These are phyloP conservation scores for Sussaba pulchella DNA, from an alignment of 2,888 invertebrate genomes.

Conservation along the genomic window DNA sequence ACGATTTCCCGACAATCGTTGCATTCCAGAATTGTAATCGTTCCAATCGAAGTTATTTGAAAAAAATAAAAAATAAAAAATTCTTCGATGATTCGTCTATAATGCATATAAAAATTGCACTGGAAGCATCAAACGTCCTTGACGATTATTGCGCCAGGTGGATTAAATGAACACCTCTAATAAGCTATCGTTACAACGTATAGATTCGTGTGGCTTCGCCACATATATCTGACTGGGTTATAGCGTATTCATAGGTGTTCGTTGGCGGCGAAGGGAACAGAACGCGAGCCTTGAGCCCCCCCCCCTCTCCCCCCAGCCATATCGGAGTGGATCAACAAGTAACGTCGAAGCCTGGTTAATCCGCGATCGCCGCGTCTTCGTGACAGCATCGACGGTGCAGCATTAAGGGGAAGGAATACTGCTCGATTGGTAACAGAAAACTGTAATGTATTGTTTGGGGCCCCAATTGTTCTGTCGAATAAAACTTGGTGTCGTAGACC, in stretches of 20 bases:
- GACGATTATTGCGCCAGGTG: slow-evolving; percentile 7
- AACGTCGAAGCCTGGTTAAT: slow-evolving; percentile 31
- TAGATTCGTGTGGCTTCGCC: slow-evolving; percentile 15
- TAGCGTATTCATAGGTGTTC: background rate
- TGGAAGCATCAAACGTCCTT: slow-evolving; percentile 12
- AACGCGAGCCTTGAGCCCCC: slow-evolving; percentile 7
- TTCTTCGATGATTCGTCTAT: too few relatives aligned
- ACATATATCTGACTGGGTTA: slow-evolving; percentile 5
- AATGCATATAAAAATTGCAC: background rate
- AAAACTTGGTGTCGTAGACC: too few relatives aligned
- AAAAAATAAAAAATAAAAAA: too few relatives aligned
- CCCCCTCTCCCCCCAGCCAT: background rate
- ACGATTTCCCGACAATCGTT: too few relatives aligned
- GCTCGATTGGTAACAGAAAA: too few relatives aligned
- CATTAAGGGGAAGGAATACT: background rate
- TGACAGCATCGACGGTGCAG: background rate
- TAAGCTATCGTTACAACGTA: slow-evolving; percentile 5
- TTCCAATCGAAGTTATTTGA: too few relatives aligned
- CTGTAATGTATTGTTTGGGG: too few relatives aligned
- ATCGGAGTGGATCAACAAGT: slow-evolving; percentile 38
- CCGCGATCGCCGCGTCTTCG: slow-evolving; percentile 3
- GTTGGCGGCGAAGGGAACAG: background rate
- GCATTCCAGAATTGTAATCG: too few relatives aligned
- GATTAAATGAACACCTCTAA: slow-evolving; percentile 16
- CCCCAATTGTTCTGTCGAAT: too few relatives aligned